These are phyloP conservation scores for Centropus bengalensis DNA, from an alignment of 2,113 vertebrate species.

Conservation along the genomic window DNA sequence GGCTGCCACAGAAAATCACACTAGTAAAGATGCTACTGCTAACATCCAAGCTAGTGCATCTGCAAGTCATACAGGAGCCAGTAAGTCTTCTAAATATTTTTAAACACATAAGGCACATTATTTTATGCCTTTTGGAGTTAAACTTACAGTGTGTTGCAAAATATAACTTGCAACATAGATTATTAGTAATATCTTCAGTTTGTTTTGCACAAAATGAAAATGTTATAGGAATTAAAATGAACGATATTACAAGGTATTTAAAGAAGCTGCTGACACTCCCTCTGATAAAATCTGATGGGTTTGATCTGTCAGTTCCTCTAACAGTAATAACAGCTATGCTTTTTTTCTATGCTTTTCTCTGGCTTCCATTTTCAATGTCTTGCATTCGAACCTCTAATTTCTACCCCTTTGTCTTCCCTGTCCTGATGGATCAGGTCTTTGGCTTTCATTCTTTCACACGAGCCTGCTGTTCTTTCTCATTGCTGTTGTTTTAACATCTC, in stretches of 20 bases:
- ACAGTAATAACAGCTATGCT: not conserved
- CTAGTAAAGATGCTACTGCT: not conserved
- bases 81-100: slow-evolving; percentile 8
- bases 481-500: not conserved
- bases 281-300: not conserved
- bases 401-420: not conserved
- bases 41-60: not conserved
- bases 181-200: not conserved
- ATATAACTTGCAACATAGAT: not conserved
- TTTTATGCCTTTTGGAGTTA: not conserved
- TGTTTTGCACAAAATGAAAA: not conserved
- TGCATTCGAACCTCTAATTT: not conserved
- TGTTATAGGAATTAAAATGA: not conserved
- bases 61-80: not conserved
- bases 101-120: not conserved
- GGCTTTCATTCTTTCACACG: not conserved
- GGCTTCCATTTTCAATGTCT: not conserved
- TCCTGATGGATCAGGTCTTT: not conserved
- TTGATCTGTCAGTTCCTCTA: not conserved
- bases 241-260: not conserved
- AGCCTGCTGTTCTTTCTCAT: not conserved
- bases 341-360: not conserved
- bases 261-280: not conserved
- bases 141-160: not conserved
- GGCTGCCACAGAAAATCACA: not conserved